Percentiles rank a stretch among this genome's conserved stretches.
These are phyloP conservation scores for Romanogobio albipinnatus DNA, from an alignment of 2,113 vertebrate genomes.

Conservation along the genomic window DNA sequence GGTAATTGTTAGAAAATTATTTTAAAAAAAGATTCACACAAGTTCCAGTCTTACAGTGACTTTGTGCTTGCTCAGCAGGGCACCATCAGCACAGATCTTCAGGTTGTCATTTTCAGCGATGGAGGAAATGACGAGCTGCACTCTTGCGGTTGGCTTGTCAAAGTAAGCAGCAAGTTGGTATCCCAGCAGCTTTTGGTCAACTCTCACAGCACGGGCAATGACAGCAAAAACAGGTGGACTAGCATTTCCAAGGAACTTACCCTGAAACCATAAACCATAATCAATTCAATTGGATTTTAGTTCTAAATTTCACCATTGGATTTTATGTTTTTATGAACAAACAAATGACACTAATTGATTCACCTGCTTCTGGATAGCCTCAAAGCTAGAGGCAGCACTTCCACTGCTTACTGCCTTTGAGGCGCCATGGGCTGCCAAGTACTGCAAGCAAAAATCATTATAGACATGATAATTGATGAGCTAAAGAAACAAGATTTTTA, in stretches of 20 bases:
- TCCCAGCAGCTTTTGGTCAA: slow-evolving; percentile 69
- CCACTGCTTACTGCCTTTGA: slow-evolving; percentile 33
- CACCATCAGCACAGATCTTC: slow-evolving; percentile 78
- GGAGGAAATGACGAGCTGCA: slow-evolving; percentile 77
- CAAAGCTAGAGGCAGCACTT: slow-evolving; percentile 53
- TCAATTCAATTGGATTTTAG: too few relatives aligned
- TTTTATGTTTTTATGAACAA: neutral
- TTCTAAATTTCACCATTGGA: too few relatives aligned
- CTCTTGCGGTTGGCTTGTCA: slow-evolving; percentile 63
- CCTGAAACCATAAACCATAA: slow-evolving; percentile 60
- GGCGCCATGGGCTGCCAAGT: neutral
- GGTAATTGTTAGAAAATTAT: neutral
- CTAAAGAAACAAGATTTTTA: too few relatives aligned
- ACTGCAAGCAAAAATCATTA: neutral
- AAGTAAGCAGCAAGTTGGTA: slow-evolving; percentile 74
- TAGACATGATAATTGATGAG: neutral
- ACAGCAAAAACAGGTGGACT: slow-evolving; percentile 68
- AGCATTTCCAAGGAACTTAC: slow-evolving; percentile 69
- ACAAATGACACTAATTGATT: neutral
- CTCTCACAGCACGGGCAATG: slow-evolving; percentile 71
- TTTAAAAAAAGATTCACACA: too few relatives aligned
- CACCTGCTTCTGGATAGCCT: slow-evolving; percentile 54
- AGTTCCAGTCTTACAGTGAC: slow-evolving; percentile 71
- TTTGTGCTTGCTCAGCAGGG: slow-evolving; percentile 76
- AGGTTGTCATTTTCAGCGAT: slow-evolving; percentile 75